Evolutionary conservation across 2,113 vertebrate species (phyloP).

Genomic region (Myiopsitta monachus): DNA sequence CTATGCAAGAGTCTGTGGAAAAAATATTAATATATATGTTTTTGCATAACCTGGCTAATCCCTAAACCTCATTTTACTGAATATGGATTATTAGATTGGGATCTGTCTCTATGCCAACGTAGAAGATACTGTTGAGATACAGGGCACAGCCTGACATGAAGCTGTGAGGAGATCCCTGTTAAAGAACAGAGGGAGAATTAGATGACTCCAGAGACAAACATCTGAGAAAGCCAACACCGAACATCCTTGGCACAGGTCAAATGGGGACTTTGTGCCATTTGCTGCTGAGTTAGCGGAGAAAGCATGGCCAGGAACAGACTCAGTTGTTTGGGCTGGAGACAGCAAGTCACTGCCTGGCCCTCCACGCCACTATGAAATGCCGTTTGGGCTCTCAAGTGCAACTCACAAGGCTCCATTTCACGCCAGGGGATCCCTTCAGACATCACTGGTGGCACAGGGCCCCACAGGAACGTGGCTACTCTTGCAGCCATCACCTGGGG

Average conservation of each 20-base stretch:
- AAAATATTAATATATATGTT: not conserved
- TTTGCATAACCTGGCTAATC: constrained; percentile 33
- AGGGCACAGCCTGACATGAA: not conserved
- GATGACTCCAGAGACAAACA: not conserved
- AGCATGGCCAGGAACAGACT: not conserved
- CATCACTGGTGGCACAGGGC: accelerated
- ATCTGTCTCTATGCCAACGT: accelerated
- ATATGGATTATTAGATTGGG: not conserved
- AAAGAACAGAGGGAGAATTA: not conserved
- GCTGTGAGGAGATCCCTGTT: not conserved
- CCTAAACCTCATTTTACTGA: not conserved
- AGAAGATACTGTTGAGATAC: accelerated
- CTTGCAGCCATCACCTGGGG: not conserved
- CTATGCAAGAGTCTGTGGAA: not conserved
- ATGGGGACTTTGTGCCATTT: not conserved
- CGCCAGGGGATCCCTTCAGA: not conserved
- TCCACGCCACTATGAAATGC: accelerated
- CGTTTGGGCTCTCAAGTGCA: not conserved
- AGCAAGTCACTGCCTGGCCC: accelerated
- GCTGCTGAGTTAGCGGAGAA: not conserved
- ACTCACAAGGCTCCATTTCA: not conserved
- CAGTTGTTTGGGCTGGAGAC: not conserved
- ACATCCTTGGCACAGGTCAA: not conserved
- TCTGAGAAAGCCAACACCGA: not conserved
- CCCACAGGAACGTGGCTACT: accelerated